Evolutionary conservation across 2,888 invertebrate genomes (phyloP), one percentile per base, ranked within the genome.

Genomic region (Trimorus sp.): DNA sequence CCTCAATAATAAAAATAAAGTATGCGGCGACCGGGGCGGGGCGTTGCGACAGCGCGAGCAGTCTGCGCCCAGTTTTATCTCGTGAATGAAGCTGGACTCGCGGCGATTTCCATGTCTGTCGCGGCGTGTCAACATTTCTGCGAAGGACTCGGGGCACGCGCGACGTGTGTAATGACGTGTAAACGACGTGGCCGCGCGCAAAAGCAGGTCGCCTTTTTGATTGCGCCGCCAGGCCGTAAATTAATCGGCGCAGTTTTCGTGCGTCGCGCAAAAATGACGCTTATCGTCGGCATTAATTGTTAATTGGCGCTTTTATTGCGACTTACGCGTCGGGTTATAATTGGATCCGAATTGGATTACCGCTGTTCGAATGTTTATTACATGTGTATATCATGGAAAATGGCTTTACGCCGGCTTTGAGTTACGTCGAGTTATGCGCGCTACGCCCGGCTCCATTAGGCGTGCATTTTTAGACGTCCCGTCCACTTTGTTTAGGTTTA

Each of bases 1-100:
- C 79, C 79, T 71, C 78, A 79, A 79, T 82, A 82, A 74, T 73
- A 68, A 66, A 79, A 79, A 79, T 83, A 82, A 75, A 73, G 79
- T 77, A 83, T 79, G 71, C 79, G 66, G 65, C 56, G 59, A 66
- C 74, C 77, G 70, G 65, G 69, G 59, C 48, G 48, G 53, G n/a
- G 59, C 76, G 26, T 83, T 83, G 77, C 83, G 80, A 83, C 78
- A 83, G 58, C 42, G 15, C 45, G n/a, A n/a, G 38, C 79, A 70
- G 75, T 59, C 75, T 70, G 63, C 58, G 70, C 53, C 76, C 60
- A 75, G 79, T 76, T 83, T 83, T 80, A 83, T 78, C 80, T 53
- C 48, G 70, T 45, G 66, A 75, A 80, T 78, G 69, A 80, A 74
- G 76, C 66, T 65, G 63, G 65, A 60, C 70, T 66, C 74, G 60